Evolutionary conservation across 2,888 invertebrate genomes (phyloP).

Genomic region (Entomobrya proxima): DNA sequence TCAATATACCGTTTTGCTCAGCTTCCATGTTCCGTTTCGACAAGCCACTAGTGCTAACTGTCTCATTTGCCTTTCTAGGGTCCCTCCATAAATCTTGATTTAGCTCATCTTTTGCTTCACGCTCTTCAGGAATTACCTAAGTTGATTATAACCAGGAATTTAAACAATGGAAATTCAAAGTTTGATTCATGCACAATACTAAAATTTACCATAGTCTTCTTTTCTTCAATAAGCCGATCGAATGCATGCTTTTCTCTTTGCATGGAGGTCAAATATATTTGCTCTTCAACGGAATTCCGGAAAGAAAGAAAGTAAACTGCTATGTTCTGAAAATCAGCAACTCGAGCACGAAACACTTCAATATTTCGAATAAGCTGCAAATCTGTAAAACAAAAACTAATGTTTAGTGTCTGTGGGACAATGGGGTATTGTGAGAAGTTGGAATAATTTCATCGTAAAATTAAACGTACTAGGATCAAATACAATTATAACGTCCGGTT

Average conservation of each 20-base stretch:
- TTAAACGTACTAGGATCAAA: conserved; percentile 75
- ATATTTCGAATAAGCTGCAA: conserved; percentile 73
- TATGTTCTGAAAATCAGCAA: conserved; percentile 77
- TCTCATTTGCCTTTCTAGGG: conserved; percentile 77
- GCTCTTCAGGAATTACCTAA: conserved; percentile 90
- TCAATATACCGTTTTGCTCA: conserved; percentile 80
- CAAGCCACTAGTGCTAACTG: conserved; percentile 83
- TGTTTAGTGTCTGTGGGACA: no score
- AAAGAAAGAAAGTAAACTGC: conserved; percentile 94
- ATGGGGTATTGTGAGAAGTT: no score
- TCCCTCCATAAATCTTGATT: conserved; percentile 78
- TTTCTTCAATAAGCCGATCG: conserved; percentile 92
- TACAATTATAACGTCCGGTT: conserved; percentile 73
- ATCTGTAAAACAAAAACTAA: conserved; percentile 61
- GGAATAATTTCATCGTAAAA: no score
- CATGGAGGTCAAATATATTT: conserved; percentile 93
- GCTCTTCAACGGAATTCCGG: conserved; percentile 96
- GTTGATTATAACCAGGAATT: neutral
- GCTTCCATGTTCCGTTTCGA: conserved; percentile 76
- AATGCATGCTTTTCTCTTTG: conserved; percentile 96
- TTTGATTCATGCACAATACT: neutral
- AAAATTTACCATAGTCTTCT: conserved; percentile 80
- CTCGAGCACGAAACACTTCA: conserved; percentile 74
- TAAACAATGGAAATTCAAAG: neutral
- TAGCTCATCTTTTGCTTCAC: conserved; percentile 89